Evolutionary conservation across 2,888 invertebrate species (phyloP), one percentile per base, ranked within the genome.

Genomic region (Gerris lacustris): DNA sequence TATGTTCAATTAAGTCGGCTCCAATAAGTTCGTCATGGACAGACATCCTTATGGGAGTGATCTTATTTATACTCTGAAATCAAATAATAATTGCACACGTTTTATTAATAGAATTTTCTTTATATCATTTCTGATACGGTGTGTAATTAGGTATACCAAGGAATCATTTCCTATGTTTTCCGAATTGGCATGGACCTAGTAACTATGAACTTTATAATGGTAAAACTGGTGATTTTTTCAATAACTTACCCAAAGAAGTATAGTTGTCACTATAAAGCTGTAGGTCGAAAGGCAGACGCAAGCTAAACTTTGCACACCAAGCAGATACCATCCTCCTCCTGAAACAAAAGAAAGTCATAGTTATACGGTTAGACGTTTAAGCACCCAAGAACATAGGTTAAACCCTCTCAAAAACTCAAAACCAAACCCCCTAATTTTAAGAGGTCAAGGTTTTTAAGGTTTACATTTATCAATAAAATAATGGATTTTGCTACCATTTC

Each of bases 261-360:
- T 76, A 77, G 89, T 84, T 0, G 94, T 92, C 1, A 87, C 84
- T 9, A 83, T 77, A 67, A 88, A 84, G 6, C 91, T 90, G 95
- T 96, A 96, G 43, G 82, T 78, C 62, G 82, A 79, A 7, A 95
- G 84, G 75, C 89, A 90, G 0, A 94, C 73, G 0, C 84, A 88
- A 0, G 90, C 86, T 15, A 95, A 81, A 0, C 85, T 78, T 80
- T 96, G 96, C 2, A 96, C 85, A 0, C 94, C 94, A 0, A 96
- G 82, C 15, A 96, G 83, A 78, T 94, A 90, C 87, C 90, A 91
- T 47, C 92, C 94, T 31, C 96, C 95, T 45, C 94, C 90, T 90
- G 76, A 0, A 73, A 31, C 31, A 31, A 31, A 31, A 31, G 31
- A 31, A 31, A 31, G 31, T 31, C 31, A 31, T 31, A 31, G 31